Evolutionary conservation across 2,797 vertebrate species (phyloP).

Genomic region (Mionectes olivaceus): DNA sequence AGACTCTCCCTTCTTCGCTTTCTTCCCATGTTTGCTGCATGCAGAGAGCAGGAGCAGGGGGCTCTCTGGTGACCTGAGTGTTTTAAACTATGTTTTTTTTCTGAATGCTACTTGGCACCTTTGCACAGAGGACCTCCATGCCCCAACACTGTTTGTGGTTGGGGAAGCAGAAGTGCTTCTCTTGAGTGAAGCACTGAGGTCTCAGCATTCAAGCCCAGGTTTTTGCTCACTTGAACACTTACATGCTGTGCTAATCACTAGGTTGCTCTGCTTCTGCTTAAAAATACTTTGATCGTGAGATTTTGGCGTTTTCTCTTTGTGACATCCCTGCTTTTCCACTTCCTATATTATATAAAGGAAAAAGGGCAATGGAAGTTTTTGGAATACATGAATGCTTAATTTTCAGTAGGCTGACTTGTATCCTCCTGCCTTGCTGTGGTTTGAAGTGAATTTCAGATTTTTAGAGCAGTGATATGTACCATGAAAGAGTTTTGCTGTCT

Average conservation of each 20-base stretch:
- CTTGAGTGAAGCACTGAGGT: neutral
- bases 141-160: neutral
- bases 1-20: neutral
- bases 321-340: neutral
- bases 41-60: neutral
- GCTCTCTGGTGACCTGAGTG: neutral
- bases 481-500: conserved; percentile 6
- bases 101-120: neutral
- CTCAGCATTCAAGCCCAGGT: neutral
- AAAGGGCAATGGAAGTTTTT: neutral
- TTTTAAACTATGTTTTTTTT: neutral
- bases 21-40: neutral
- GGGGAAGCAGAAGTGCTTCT: neutral
- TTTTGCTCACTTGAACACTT: neutral
- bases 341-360: neutral
- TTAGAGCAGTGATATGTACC: neutral
- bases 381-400: neutral
- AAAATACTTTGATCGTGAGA: neutral
- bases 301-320: neutral
- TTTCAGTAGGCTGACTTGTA: neutral
- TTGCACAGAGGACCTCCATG: neutral
- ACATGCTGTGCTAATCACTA: neutral
- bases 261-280: neutral
- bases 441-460: conserved; percentile 25
- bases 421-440: neutral